Percentiles rank a stretch among this genome's conserved stretches.
Conservation (phyloP, 2,113 vertebrate species). For the Candoia aspera region DNA sequence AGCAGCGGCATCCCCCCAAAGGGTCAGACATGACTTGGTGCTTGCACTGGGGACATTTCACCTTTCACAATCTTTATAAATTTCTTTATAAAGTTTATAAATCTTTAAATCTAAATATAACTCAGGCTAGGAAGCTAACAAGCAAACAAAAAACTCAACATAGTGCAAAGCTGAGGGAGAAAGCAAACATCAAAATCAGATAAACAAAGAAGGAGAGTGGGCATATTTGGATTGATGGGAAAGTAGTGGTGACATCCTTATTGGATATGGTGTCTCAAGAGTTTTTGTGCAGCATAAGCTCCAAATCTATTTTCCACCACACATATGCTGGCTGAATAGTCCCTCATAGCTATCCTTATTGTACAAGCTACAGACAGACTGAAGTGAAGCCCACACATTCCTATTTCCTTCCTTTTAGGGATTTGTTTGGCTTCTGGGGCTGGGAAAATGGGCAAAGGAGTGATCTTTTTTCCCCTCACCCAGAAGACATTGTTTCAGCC, state of each 20-base stretch:
- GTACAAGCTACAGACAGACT: background rate
- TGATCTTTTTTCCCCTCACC: background rate
- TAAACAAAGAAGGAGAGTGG: background rate
- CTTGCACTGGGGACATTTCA: too few relatives aligned
- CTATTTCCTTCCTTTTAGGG: background rate
- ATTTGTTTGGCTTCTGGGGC: background rate
- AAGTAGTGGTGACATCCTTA: background rate
- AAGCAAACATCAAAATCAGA: background rate
- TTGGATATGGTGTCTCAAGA: background rate
- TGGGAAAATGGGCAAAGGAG: background rate
- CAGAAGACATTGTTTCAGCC: background rate
- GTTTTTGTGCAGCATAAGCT: background rate
- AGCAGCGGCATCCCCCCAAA: too few relatives aligned
- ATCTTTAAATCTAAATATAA: too few relatives aligned
- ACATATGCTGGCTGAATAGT: background rate
- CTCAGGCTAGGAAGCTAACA: background rate
- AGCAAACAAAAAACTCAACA: background rate
- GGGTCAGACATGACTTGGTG: too few relatives aligned
- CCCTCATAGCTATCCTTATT: background rate
- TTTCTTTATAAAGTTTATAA: too few relatives aligned
- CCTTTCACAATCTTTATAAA: too few relatives aligned
- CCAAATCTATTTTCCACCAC: background rate
- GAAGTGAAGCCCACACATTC: background rate
- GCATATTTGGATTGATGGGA: background rate
- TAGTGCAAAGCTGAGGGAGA: background rate